phyloP scores from a whole-genome alignment of 2,888 invertebrate species.

The Drosophila meridionalis region DNA sequence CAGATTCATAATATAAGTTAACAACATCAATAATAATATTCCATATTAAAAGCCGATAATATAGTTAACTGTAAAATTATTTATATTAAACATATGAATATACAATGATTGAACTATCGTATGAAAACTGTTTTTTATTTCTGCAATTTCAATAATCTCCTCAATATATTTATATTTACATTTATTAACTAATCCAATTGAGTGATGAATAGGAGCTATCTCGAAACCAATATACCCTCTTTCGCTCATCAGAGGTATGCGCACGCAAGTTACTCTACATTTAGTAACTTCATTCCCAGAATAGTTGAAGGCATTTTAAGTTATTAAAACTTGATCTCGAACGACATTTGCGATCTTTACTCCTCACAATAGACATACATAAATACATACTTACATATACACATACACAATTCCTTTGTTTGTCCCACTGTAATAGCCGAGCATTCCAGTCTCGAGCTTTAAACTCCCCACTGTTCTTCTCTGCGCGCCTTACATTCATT shows the following conservation, averaged over 20 bases:
- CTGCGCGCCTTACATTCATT: not conserved
- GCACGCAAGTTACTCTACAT: not conserved
- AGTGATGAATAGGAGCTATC: too few relatives aligned
- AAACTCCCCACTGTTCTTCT: slow-evolving; percentile 4
- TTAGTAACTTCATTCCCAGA: not conserved
- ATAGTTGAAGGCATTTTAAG: not conserved
- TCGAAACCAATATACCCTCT: not conserved
- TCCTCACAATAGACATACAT: not conserved
- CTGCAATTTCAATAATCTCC: too few relatives aligned
- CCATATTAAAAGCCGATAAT: not conserved
- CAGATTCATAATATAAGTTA: too few relatives aligned
- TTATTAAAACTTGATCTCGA: not conserved
- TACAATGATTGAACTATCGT: too few relatives aligned
- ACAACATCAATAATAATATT: too few relatives aligned
- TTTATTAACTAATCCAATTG: too few relatives aligned
- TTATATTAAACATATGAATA: not conserved
- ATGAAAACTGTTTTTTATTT: too few relatives aligned
- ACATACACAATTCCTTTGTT: not conserved
- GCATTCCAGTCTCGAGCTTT: not conserved
- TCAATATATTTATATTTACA: too few relatives aligned
- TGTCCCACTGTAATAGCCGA: not conserved
- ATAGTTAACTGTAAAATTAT: not conserved
- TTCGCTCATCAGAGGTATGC: not conserved
- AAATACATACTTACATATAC: not conserved
- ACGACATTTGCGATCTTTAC: slow-evolving; percentile 2